phyloP scores from a whole-genome alignment of 2,888 invertebrate species.

The Mechanitis mazaeus region DNA sequence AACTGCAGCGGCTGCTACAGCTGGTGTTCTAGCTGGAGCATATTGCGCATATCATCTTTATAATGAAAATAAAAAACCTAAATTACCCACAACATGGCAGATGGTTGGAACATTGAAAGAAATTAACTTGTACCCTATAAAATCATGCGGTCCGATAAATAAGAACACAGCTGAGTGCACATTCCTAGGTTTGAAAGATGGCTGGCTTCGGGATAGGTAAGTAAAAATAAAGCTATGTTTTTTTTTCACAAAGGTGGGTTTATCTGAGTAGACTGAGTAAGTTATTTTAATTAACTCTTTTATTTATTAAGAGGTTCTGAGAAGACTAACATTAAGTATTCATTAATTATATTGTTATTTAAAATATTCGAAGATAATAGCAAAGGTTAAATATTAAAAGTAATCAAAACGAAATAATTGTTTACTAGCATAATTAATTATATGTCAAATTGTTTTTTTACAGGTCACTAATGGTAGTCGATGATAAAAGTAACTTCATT shows the following conservation, averaged over 20 bases:
- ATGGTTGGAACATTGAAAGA: slow-evolving; percentile 76
- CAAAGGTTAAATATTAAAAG: no score
- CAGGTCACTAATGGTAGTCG: slow-evolving; percentile 77
- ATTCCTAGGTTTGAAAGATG: slow-evolving; percentile 70
- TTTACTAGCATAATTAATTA: background rate
- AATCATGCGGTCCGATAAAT: slow-evolving; percentile 74
- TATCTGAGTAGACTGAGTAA: no score
- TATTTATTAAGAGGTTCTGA: no score
- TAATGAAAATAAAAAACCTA: slow-evolving; percentile 36
- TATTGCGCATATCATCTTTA: slow-evolving; percentile 51
- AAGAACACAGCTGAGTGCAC: slow-evolving; percentile 71
- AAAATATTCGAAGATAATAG: no score
- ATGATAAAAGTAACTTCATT: slow-evolving; percentile 74
- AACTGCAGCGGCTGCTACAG: slow-evolving; percentile 46
- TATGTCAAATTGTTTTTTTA: background rate
- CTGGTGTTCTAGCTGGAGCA: slow-evolving; percentile 50
- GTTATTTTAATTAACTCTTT: no score
- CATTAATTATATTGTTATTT: no score
- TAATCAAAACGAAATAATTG: no score
- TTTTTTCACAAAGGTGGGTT: no score
- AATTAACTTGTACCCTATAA: slow-evolving; percentile 76
- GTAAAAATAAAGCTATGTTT: slow-evolving; percentile 23
- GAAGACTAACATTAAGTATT: no score
- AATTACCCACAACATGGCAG: slow-evolving; percentile 72
- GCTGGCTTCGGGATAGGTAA: slow-evolving; percentile 75